Evolutionary conservation across 23 tunicate genomes (phyloP).

Genomic region (Styela clava): DNA sequence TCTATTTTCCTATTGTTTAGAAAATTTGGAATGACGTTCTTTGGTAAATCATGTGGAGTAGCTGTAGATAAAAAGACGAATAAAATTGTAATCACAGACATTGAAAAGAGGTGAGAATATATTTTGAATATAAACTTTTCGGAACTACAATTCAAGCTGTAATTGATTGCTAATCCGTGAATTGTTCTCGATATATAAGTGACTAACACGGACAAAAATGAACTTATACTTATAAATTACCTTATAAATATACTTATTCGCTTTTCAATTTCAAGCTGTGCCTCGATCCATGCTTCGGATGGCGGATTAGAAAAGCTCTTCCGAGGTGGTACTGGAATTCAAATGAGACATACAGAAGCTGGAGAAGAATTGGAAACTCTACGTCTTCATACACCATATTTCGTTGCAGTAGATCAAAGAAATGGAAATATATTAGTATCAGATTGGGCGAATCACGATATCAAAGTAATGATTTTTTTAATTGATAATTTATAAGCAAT

Average conservation of each 20-base stretch:
- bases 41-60: constrained; percentile 46
- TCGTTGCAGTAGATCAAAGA: constrained; percentile 39
- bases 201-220: too few species aligned
- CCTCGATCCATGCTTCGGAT: constrained; percentile 36
- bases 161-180: too few species aligned
- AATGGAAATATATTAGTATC: constrained; percentile 52
- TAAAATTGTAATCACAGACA: constrained; percentile 41
- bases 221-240: too few species aligned
- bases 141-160: too few species aligned
- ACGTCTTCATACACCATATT: constrained; percentile 38
- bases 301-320: constrained; percentile 43
- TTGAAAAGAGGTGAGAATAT: constrained; percentile 34
- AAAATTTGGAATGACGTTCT: constrained; percentile 37
- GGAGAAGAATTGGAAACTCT: not conserved
- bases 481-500: not conserved
- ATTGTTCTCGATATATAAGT: too few species aligned
- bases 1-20: too few species aligned
- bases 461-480: constrained; percentile 30
- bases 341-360: constrained; percentile 3
- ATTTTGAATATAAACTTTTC: too few species aligned
- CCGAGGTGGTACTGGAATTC: constrained; percentile 20
- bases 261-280: constrained; percentile 10
- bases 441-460: constrained; percentile 55
- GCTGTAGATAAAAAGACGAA: constrained; percentile 31
- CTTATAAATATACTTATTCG: too few species aligned